phyloP scores from a whole-genome alignment of 2,888 invertebrate genomes.

The Thereva unica region DNA sequence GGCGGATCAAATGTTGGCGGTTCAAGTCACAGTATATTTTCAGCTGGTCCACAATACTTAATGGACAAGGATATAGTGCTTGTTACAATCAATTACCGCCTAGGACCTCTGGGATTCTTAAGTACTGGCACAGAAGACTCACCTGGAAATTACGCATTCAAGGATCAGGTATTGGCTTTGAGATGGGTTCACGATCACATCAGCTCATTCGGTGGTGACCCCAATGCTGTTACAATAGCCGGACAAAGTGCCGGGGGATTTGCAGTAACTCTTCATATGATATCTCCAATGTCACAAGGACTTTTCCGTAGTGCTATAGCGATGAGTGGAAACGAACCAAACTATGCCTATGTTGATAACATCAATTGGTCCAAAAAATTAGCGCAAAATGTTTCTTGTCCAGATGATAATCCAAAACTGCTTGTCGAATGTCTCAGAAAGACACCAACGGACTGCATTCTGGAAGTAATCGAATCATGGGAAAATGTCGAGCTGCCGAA shows the following conservation, averaged over 20 bases:
- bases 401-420: slow-evolving; percentile 59
- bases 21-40: background rate
- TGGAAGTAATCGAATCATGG: slow-evolving; percentile 36
- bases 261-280: slow-evolving; percentile 61
- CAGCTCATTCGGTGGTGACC: slow-evolving; percentile 67
- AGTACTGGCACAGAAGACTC: slow-evolving; percentile 65
- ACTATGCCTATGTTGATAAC: slow-evolving; percentile 56
- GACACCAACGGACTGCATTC: slow-evolving; percentile 47
- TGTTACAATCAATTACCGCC: slow-evolving; percentile 53
- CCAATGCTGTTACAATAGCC: slow-evolving; percentile 64
- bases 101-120: slow-evolving; percentile 60
- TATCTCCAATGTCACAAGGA: slow-evolving; percentile 67
- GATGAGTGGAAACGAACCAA: slow-evolving; percentile 65
- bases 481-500: background rate
- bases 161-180: slow-evolving; percentile 69
- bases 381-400: slow-evolving; percentile 64
- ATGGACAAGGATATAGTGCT: slow-evolving; percentile 51
- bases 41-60: slow-evolving; percentile 47
- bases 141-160: slow-evolving; percentile 69
- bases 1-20: no score
- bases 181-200: slow-evolving; percentile 69
- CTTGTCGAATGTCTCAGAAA: slow-evolving; percentile 63
- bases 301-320: slow-evolving; percentile 71
- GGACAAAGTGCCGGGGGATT: slow-evolving; percentile 63
- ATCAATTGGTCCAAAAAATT: slow-evolving; percentile 63